Percentiles rank a stretch among this genome's conserved stretches.
phyloP scores from a whole-genome alignment of 1,140 invertebrate species.

The Leptinotarsa lineolata region DNA sequence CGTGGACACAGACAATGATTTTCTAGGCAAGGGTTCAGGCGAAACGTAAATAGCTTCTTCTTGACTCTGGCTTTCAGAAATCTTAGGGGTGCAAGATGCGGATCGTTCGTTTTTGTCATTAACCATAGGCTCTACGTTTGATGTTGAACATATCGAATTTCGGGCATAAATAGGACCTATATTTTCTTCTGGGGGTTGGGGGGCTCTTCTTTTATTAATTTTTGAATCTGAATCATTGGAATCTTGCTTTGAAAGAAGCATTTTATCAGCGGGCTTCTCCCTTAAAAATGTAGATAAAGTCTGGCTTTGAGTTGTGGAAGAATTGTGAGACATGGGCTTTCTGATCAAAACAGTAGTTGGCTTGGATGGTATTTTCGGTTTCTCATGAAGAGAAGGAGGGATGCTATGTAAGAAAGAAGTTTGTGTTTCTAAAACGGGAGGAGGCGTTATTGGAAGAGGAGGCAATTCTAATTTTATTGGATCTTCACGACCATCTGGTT shows the following conservation, averaged over 20 bases:
- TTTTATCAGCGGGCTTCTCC: conserved; percentile 47
- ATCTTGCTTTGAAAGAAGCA: conserved; percentile 60
- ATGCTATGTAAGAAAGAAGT: conserved; percentile 70
- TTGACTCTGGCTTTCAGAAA: conserved; percentile 23
- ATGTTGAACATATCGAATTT: conserved; percentile 25
- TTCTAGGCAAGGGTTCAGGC: conserved; percentile 67
- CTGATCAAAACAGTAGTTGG: conserved; percentile 55
- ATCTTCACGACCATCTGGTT: conserved; percentile 79
- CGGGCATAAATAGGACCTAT: conserved; percentile 32
- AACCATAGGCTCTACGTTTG: conserved; percentile 69
- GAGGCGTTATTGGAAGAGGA: conserved; percentile 68
- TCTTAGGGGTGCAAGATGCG: conserved; percentile 68
- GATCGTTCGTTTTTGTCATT: conserved; percentile 71
- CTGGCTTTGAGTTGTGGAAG: conserved; percentile 20
- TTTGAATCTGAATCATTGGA: conserved; percentile 51
- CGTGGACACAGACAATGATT: conserved; percentile 72
- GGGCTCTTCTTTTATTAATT: conserved; percentile 62
- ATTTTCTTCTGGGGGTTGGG: conserved; percentile 66
- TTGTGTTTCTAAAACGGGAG: conserved; percentile 60
- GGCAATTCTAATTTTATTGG: conserved; percentile 70
- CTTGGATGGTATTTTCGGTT: conserved; percentile 69
- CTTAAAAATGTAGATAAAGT: conserved; percentile 49
- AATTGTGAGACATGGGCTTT: conserved; percentile 31
- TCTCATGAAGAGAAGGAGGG: conserved; percentile 60
- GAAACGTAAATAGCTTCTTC: conserved; percentile 52